phyloP scores from a whole-genome alignment of 64 coral and sea anemone genomes.

The Actinia tenebrosa region DNA sequence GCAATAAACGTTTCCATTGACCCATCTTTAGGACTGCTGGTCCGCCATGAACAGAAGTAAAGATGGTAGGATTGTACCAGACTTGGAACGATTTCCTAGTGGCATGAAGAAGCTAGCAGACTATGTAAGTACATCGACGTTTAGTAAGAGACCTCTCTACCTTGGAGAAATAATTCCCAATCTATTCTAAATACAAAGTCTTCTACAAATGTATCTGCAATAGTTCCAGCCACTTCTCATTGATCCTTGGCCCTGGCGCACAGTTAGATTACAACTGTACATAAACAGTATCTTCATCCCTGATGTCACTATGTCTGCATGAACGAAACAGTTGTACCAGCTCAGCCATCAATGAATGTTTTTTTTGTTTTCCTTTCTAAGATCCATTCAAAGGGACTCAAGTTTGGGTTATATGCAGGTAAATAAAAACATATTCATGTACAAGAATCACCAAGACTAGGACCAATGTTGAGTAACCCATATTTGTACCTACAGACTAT shows the following conservation, averaged over 20 bases:
- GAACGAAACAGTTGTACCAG: too few relatives aligned
- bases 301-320: too few relatives aligned
- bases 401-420: constrained; percentile 87
- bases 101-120: constrained; percentile 76
- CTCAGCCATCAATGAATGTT: not conserved
- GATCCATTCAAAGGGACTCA: constrained; percentile 86
- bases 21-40: constrained; percentile 70
- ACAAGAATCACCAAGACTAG: not conserved
- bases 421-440: not conserved
- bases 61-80: constrained; percentile 55
- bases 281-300: too few relatives aligned
- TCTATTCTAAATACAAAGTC: too few relatives aligned
- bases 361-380: not conserved
- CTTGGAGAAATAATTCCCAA: too few relatives aligned
- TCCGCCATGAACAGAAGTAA: constrained; percentile 59
- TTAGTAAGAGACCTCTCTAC: too few relatives aligned
- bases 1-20: not conserved
- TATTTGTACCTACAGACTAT: constrained; percentile 36
- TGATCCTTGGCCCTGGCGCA: too few relatives aligned
- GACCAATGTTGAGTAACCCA: not conserved
- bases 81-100: constrained; percentile 65
- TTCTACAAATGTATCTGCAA: too few relatives aligned
- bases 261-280: too few relatives aligned
- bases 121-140: constrained; percentile 68
- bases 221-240: too few relatives aligned